A percentile compares a stretch with the other conserved stretches of the same genome.
Evolutionary conservation across 1,140 invertebrate genomes (phyloP).

Genomic region (Tetragonula clypearis): DNA sequence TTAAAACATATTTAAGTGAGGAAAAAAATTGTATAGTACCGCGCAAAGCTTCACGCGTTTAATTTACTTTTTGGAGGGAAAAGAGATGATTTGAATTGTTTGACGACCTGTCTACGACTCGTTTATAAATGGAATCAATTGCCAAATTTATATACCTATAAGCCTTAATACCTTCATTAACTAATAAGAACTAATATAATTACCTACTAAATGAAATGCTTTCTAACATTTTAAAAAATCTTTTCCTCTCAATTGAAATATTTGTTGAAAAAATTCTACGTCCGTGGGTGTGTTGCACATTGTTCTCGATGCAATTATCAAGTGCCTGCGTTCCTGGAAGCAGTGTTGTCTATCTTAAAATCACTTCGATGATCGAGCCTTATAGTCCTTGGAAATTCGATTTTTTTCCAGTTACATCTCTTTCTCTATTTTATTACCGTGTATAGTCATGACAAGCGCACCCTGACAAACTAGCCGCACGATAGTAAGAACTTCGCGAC

Average conservation of each 20-base stretch:
- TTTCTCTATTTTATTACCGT: neutral
- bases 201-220: too few relatives aligned
- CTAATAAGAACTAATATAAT: too few relatives aligned
- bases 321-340: neutral
- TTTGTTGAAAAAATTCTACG: neutral
- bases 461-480: neutral
- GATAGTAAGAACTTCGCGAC: neutral
- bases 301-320: neutral
- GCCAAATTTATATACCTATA: too few relatives aligned
- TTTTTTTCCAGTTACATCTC: conserved; percentile 1
- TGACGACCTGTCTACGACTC: too few relatives aligned
- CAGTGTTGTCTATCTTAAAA: neutral
- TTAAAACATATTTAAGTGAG: neutral
- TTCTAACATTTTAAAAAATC: neutral
- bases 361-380: neutral
- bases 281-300: neutral
- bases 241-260: neutral
- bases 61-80: neutral
- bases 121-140: neutral
- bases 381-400: neutral
- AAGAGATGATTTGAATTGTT: neutral
- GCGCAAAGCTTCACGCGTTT: neutral
- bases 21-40: too few relatives aligned
- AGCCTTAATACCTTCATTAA: too few relatives aligned
- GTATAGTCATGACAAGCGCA: neutral